Conservation (phyloP, 2,797 vertebrate genomes). For the Lophius americanus region DNA sequence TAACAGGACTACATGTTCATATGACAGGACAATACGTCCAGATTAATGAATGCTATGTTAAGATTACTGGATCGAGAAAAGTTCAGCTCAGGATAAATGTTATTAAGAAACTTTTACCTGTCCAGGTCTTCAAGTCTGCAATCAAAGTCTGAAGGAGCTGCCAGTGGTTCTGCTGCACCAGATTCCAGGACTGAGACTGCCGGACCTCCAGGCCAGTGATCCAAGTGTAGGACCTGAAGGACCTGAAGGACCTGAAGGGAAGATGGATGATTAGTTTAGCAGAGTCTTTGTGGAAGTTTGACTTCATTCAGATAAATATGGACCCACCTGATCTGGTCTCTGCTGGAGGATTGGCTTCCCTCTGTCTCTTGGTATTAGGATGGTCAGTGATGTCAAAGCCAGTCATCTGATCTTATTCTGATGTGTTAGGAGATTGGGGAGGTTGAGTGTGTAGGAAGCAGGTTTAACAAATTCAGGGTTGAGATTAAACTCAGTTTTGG, state of each 20-base stretch:
- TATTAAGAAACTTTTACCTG: slow-evolving; percentile 11
- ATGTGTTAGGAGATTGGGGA: neutral
- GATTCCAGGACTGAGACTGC: slow-evolving; percentile 2
- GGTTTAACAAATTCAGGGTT: too few species aligned
- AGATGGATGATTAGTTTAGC: neutral
- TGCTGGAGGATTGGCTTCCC: slow-evolving; percentile 1
- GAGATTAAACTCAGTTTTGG: too few species aligned
- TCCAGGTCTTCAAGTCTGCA: slow-evolving; percentile 41
- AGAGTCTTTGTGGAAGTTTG: slow-evolving; percentile 4
- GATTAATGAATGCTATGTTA: too few species aligned
- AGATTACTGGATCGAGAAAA: too few species aligned
- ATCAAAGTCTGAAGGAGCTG: slow-evolving; percentile 19
- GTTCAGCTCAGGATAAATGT: too few species aligned
- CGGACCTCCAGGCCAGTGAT: slow-evolving; percentile 23
- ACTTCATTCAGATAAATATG: neutral
- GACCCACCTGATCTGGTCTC: neutral
- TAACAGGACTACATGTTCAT: too few species aligned
- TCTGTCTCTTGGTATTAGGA: neutral
- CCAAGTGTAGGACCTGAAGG: neutral
- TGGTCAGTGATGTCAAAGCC: neutral
- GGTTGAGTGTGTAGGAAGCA: too few species aligned
- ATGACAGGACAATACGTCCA: too few species aligned
- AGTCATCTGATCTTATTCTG: neutral
- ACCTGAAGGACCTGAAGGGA: neutral
- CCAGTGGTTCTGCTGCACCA: neutral